phyloP scores from a whole-genome alignment of 2,113 vertebrate genomes.

The Lonchura striata region DNA sequence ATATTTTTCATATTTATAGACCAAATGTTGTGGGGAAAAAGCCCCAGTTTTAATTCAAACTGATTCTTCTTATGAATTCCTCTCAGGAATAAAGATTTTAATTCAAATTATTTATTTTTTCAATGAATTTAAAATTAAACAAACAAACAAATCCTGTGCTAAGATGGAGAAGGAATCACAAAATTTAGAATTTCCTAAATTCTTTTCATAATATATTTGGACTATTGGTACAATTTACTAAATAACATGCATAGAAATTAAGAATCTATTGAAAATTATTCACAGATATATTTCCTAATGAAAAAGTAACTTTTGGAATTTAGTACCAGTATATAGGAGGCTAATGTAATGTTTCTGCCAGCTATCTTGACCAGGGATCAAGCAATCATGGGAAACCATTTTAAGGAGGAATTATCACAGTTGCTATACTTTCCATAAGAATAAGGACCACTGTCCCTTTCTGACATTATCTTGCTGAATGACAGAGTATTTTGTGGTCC shows the following conservation, averaged over 20 bases:
- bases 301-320: not conserved
- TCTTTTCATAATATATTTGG: not conserved
- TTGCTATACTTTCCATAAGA: not conserved
- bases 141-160: not conserved
- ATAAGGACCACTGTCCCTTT: not conserved
- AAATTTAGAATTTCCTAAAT: not conserved
- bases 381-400: not conserved
- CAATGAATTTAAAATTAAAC: not conserved
- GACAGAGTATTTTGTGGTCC: not conserved
- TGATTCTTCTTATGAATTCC: not conserved
- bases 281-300: not conserved
- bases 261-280: not conserved
- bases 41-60: not conserved
- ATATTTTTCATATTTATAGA: not conserved
- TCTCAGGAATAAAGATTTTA: not conserved
- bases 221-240: not conserved
- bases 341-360: not conserved
- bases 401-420: not conserved
- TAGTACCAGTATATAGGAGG: not conserved
- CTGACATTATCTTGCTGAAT: not conserved
- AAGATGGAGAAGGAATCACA: not conserved
- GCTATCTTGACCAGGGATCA: not conserved
- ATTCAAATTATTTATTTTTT: not conserved
- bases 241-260: not conserved
- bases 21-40: not conserved